A percentile compares a stretch with the other conserved stretches of the same genome.
phyloP scores from a whole-genome alignment of 2,797 vertebrate species.

The Danio kyathit region DNA sequence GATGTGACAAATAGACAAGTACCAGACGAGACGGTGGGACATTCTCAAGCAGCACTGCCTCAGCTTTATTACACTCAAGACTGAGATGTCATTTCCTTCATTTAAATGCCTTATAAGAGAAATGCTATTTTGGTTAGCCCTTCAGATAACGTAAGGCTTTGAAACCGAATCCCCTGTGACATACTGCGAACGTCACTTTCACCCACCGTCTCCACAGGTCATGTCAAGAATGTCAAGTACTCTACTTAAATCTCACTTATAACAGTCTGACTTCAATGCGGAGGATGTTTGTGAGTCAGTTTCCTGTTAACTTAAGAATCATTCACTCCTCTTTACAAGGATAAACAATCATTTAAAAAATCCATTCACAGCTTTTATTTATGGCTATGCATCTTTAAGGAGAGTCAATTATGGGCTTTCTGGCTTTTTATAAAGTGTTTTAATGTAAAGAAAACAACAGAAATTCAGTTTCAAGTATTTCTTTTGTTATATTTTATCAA shows the following conservation, averaged over 20 bases:
- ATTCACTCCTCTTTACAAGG: not conserved
- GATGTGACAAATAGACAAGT: not conserved
- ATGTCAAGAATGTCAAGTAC: constrained; percentile 34
- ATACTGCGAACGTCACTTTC: constrained; percentile 40
- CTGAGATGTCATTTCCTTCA: constrained; percentile 13
- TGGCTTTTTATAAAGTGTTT: no score
- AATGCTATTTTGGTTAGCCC: constrained; percentile 34
- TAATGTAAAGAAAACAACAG: no score
- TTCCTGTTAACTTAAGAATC: not conserved
- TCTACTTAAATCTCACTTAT: constrained; percentile 32
- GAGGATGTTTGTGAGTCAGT: constrained; percentile 22
- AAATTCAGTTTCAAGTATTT: no score
- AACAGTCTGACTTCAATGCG: not conserved
- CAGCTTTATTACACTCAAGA: not conserved
- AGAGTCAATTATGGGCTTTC: no score
- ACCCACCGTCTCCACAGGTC: constrained; percentile 1
- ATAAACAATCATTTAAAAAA: not conserved
- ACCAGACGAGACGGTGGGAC: not conserved
- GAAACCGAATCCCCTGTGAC: constrained; percentile 40
- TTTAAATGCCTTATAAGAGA: constrained; percentile 12
- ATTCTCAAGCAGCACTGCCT: not conserved
- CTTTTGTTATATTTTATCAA: no score
- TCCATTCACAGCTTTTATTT: not conserved
- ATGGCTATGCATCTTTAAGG: no score
- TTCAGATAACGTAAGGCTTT: constrained; percentile 39